Base-by-base conservation (phyloP, 2,888 invertebrate genomes). In the Lagria hirta region DNA sequence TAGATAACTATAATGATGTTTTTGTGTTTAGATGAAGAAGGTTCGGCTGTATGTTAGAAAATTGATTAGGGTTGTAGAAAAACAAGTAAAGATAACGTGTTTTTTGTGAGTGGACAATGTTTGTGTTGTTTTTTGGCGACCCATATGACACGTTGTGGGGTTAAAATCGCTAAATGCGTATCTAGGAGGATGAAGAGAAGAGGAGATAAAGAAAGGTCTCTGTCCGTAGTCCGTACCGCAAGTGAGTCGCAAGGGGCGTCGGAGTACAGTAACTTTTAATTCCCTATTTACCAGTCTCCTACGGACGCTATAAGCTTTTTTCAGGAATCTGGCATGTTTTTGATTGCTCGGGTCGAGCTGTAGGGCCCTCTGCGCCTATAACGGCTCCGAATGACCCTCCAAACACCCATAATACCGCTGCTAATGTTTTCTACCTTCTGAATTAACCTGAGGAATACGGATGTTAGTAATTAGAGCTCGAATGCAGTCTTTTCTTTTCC, bases 371-470 rank as follows among this genome's bases (percentile, higher is more conserved):
- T 64, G 68, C 78, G 78, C 76, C 77, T 76, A 79, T 79, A 80
- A 78, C 78, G 75, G 76, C 75, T 43, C 76, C 75, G 77, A 80
- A 80, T 79, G 77, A 79, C 79, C 79, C 80, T 80, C 80, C 73
- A 75, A 79, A 78, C 80, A 78, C 80, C 79, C 78, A 79, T 80
- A 80, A 80, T 79, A 76, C 79, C 78, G 75, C 61, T 77, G 77
- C 78, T 80, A 80, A 79, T 79, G 79, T 78, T 66, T 66, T 63
- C 67, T 64, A 64, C 66, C 66, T 65, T 63, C 63, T 57, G 64
- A 66, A 68, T 66, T 66, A 68, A 66, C 68, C 66, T 62, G 61
- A 64, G 67, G 65, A 66, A 64, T 64, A 63, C 64, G 61, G 61
- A 62, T 62, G 62, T 78, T 77, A 76, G 79, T 79, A 79, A 79